Conservation (phyloP, 2,113 vertebrate species). For the Lepidothrix coronata region DNA sequence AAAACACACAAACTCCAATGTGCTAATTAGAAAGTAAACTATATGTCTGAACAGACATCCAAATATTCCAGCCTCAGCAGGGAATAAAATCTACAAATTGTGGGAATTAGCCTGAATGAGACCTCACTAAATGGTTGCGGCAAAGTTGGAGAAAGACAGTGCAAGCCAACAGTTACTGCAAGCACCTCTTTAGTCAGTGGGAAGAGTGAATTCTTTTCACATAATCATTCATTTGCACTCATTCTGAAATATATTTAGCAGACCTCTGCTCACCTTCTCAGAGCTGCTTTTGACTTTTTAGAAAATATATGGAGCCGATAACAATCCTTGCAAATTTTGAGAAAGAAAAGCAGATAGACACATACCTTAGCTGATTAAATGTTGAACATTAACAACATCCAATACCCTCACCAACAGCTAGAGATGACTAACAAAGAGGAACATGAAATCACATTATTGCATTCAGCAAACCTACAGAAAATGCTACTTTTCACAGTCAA, state of each 20-base stretch:
- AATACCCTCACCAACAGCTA: background rate
- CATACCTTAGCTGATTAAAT: slow-evolving; percentile 23
- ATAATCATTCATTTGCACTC: background rate
- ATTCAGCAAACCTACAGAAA: slow-evolving; percentile 53
- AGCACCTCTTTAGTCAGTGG: background rate
- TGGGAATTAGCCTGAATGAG: slow-evolving; percentile 18
- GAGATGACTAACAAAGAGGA: slow-evolving; percentile 18
- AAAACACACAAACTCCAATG: background rate
- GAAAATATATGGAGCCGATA: background rate
- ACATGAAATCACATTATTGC: slow-evolving; percentile 23
- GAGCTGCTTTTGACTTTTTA: slow-evolving; percentile 8
- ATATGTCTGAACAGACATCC: slow-evolving; percentile 17
- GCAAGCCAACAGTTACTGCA: background rate
- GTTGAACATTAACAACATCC: slow-evolving; percentile 1
- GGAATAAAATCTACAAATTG: slow-evolving; percentile 46
- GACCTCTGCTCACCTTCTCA: slow-evolving; percentile 36
- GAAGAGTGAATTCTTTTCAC: background rate
- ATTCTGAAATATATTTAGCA: slow-evolving; percentile 28
- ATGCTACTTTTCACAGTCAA: slow-evolving; percentile 51
- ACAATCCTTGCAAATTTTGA: background rate
- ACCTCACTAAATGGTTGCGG: slow-evolving; percentile 26
- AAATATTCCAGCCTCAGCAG: slow-evolving; percentile 24
- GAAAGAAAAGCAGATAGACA: background rate
- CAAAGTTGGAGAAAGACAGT: background rate
- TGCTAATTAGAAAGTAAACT: slow-evolving; percentile 45